Base-by-base conservation (phyloP, 2,888 invertebrate genomes). In the Mythimna lalbum region DNA sequence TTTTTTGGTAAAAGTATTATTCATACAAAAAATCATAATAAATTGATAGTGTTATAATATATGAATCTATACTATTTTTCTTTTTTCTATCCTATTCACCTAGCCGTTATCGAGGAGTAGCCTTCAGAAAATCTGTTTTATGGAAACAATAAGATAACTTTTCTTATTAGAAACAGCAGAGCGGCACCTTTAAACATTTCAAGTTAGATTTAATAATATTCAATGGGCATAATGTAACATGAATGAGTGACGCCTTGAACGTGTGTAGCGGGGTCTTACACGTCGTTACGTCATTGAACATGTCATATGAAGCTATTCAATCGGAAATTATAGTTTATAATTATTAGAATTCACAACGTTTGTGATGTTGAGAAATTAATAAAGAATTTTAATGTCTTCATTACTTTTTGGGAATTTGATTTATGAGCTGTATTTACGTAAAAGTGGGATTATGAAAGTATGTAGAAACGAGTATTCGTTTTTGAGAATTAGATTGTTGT, bases 151-250 rank as follows among this genome's bases (percentile, higher is more conserved):
- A 4, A 14, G 14, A 39, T 12, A 12, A 43, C 43, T 43, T 43
- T 43, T 43, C 17, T 43, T 17, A 43, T 39, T 39, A 39, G 14
- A 27, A 27, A 4, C 27, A 4, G 27, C 27, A 27, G 4, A 43
- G 17, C 43, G 43, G 5, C 43, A 19, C 0, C 17, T 19, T n/a
- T 10, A 9, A 57, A 21, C 19, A 50, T 63, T 71, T 70, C 27
- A 50, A 50, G 36, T 39, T n/a, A n/a, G 10, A 80, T 76, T 71
- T 69, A 43, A 43, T 60, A 63, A 76, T 66, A 81, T 66, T 78
- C 68, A 81, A 77, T 71, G 60, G 70, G 60, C 49, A 63, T 81
- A 78, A 70, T n/a, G 69, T 69, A 77, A 81, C 68, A 27, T 63
- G 23, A 55, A 60, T 61, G 60, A 66, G 36, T 56, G 63, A 56